Conservation (phyloP, 1,140 invertebrate genomes). For the Microvelia longipes region DNA sequence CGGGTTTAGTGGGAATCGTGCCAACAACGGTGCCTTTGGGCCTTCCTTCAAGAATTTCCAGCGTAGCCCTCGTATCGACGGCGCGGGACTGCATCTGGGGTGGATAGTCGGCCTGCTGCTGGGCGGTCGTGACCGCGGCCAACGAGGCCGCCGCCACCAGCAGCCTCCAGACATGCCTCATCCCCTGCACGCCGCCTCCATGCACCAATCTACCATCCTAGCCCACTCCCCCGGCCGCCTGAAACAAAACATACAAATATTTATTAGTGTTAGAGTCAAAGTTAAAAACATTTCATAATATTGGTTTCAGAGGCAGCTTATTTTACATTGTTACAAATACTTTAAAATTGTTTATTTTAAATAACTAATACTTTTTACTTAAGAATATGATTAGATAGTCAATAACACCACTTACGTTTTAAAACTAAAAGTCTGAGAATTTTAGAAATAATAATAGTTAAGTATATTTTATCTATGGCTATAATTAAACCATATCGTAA, state of each 20-base stretch:
- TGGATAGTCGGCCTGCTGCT: constrained; percentile 5
- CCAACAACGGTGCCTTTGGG: constrained; percentile 67
- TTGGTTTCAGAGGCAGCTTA: too few species aligned
- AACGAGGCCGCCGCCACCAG: constrained; percentile 9
- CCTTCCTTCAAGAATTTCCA: constrained; percentile 69
- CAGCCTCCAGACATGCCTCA: constrained; percentile 5
- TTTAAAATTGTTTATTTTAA: too few species aligned
- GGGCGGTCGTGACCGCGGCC: neutral
- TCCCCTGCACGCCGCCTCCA: constrained; percentile 7
- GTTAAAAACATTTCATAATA: too few species aligned
- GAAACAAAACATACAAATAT: neutral
- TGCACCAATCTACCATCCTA: neutral
- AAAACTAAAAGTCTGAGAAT: too few species aligned
- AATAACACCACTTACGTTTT: too few species aligned
- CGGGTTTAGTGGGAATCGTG: constrained; percentile 65
- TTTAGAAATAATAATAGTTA: too few species aligned
- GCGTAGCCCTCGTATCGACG: constrained; percentile 67
- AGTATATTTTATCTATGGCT: too few species aligned
- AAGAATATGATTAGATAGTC: too few species aligned
- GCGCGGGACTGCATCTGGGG: constrained; percentile 66
- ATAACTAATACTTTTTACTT: too few species aligned
- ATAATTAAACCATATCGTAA: too few species aligned
- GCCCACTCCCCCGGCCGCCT: neutral
- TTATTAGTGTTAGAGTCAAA: too few species aligned
- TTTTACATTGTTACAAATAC: too few species aligned